These are phyloP conservation scores for Drosophila fuyamai DNA, from an alignment of 1,140 invertebrate species.

Conservation along the genomic window DNA sequence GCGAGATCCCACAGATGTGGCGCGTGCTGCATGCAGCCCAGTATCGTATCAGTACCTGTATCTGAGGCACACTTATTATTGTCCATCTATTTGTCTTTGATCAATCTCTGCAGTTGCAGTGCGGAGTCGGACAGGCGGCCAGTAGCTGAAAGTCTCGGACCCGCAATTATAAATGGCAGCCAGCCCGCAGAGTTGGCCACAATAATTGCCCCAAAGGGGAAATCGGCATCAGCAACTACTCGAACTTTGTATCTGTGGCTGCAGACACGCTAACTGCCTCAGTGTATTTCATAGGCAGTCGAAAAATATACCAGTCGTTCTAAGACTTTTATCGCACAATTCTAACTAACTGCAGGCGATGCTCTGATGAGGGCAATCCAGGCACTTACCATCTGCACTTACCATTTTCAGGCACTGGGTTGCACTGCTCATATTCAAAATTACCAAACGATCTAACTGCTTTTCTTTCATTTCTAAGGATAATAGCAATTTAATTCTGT, in stretches of 20 bases:
- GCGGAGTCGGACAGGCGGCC: constrained; percentile 10
- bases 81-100: constrained; percentile 52
- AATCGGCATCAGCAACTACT: constrained; percentile 34
- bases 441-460: constrained; percentile 32
- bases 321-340: constrained; percentile 47
- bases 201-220: constrained; percentile 47
- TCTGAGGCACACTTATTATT: constrained; percentile 39
- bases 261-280: constrained; percentile 33
- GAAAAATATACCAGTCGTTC: constrained; percentile 34
- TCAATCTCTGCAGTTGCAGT: constrained; percentile 36
- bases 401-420: not conserved
- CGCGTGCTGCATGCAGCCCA: constrained; percentile 50
- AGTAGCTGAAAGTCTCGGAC: constrained; percentile 37
- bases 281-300: not conserved
- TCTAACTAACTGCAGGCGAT: constrained; percentile 40
- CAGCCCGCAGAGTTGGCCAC: constrained; percentile 38
- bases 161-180: constrained; percentile 44
- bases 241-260: constrained; percentile 28
- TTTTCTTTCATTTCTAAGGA: constrained; percentile 1
- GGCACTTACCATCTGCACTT: not conserved
- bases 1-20: constrained; percentile 21
- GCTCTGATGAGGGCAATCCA: constrained; percentile 42
- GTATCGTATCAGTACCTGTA: constrained; percentile 23
- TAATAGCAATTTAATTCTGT: not conserved
- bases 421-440: constrained; percentile 24